Percentiles rank a stretch among this genome's conserved stretches.
These are phyloP conservation scores for Echiichthys vipera DNA, from an alignment of 2,797 vertebrate genomes.

Conservation along the genomic window DNA sequence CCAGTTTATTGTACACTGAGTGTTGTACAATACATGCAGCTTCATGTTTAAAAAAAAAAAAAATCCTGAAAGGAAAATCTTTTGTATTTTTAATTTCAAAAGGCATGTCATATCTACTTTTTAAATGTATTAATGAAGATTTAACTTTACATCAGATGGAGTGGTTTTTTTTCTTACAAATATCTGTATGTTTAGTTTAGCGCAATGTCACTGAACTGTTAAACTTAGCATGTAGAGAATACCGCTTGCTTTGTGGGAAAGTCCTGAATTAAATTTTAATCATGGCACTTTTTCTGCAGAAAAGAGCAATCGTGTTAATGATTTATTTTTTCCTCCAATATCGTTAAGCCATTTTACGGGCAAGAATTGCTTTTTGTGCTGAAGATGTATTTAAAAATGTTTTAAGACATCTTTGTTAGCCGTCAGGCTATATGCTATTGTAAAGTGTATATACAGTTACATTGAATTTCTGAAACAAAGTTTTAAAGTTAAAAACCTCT, in stretches of 20 bases:
- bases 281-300: constrained; percentile 93
- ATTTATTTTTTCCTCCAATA: constrained; percentile 72
- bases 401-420: constrained; percentile 93
- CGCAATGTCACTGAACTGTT: constrained; percentile 95
- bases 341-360: constrained; percentile 90
- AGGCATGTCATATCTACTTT: constrained; percentile 98
- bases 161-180: constrained; percentile 90
- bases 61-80: constrained; percentile 96
- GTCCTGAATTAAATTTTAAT: constrained; percentile 93
- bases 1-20: constrained; percentile 96
- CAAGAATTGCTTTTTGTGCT: constrained; percentile 91
- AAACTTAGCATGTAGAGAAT: constrained; percentile 94
- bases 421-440: constrained; percentile 87
- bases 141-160: constrained; percentile 97
- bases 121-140: constrained; percentile 99
- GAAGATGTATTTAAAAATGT: constrained; percentile 92
- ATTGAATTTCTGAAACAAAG: constrained; percentile 84
- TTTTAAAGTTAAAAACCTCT: constrained; percentile 80
- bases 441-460: constrained; percentile 86
- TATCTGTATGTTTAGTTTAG: constrained; percentile 93
- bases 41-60: constrained; percentile 90
- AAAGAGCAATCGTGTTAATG: constrained; percentile 87
- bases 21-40: constrained; percentile 98
- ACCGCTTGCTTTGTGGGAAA: constrained; percentile 93
- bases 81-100: constrained; percentile 99